Conservation (phyloP, 2,113 vertebrate genomes). For the Hippopotamus amphibius region DNA sequence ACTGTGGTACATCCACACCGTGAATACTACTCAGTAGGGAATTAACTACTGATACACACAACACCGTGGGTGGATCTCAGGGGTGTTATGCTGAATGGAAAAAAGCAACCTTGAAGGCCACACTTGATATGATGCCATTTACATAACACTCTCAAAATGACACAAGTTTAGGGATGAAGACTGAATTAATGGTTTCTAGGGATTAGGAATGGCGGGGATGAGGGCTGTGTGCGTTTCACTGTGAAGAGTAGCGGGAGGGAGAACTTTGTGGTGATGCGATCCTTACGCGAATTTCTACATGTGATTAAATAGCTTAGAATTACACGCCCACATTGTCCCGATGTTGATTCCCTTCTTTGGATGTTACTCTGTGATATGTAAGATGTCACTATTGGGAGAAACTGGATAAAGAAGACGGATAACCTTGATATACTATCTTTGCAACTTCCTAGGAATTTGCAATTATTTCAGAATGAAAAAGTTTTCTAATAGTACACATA, state of each 20-base stretch:
- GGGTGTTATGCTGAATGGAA: not conserved
- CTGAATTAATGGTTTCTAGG: not conserved
- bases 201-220: not conserved
- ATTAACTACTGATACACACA: too few relatives aligned
- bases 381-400: not conserved
- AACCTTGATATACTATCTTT: not conserved
- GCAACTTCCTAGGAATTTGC: not conserved
- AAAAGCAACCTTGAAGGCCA: not conserved
- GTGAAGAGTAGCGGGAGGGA: not conserved
- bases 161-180: not conserved
- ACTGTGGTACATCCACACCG: not conserved
- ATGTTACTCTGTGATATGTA: not conserved
- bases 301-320: not conserved
- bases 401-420: not conserved
- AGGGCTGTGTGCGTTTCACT: not conserved
- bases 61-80: not conserved
- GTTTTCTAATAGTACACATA: not conserved
- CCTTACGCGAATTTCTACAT: too few relatives aligned
- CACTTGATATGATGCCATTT: not conserved
- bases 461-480: not conserved
- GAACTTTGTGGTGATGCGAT: not conserved
- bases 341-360: not conserved
- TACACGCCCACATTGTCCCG: not conserved
- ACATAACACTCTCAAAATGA: not conserved
- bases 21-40: not conserved